Evolutionary conservation across 37 sponge, comb jelly and placozoan species (phyloP).

Genomic region (Lycopodina hypogea): DNA sequence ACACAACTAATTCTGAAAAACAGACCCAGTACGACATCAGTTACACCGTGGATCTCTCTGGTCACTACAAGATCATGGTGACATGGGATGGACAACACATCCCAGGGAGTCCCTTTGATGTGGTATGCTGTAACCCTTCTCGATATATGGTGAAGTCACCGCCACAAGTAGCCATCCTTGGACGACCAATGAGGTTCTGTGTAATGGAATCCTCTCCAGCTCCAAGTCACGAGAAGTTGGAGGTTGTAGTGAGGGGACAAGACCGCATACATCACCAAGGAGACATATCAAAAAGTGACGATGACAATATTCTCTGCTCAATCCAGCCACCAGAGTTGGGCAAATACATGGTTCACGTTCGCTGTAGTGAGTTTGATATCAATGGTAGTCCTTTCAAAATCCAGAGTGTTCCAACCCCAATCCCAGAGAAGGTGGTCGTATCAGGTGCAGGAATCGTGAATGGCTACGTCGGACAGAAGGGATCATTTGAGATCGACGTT

Average conservation of each 20-base stretch:
- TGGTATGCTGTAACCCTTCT: slow-evolving; percentile 17
- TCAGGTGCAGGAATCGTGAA: slow-evolving; percentile 47
- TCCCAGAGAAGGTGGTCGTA: slow-evolving; percentile 63
- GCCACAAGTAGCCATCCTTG: slow-evolving; percentile 38
- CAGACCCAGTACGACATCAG: slow-evolving; percentile 43
- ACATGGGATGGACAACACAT: slow-evolving; percentile 74
- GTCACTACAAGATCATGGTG: slow-evolving; percentile 67
- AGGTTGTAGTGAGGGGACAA: background rate
- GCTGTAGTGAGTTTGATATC: slow-evolving; percentile 64
- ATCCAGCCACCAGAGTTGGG: slow-evolving; percentile 50
- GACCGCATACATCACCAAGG: slow-evolving; percentile 26
- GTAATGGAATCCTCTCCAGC: slow-evolving; percentile 18
- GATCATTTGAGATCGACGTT: slow-evolving; percentile 56
- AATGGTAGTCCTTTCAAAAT: slow-evolving; percentile 78
- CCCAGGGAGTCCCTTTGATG: slow-evolving; percentile 75
- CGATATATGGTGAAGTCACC: slow-evolving; percentile 16
- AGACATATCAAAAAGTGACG: slow-evolving; percentile 15
- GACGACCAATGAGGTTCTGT: slow-evolving; percentile 32
- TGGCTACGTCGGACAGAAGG: slow-evolving; percentile 49
- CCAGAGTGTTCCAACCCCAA: slow-evolving; percentile 51
- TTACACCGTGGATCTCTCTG: slow-evolving; percentile 57
- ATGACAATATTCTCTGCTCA: slow-evolving; percentile 17
- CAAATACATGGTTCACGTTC: slow-evolving; percentile 57
- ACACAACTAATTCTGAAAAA: slow-evolving; percentile 51
- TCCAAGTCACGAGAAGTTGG: slow-evolving; percentile 17